Evolutionary conservation across 1,140 invertebrate genomes (phyloP).

Genomic region (Drosophila pallidifrons): DNA sequence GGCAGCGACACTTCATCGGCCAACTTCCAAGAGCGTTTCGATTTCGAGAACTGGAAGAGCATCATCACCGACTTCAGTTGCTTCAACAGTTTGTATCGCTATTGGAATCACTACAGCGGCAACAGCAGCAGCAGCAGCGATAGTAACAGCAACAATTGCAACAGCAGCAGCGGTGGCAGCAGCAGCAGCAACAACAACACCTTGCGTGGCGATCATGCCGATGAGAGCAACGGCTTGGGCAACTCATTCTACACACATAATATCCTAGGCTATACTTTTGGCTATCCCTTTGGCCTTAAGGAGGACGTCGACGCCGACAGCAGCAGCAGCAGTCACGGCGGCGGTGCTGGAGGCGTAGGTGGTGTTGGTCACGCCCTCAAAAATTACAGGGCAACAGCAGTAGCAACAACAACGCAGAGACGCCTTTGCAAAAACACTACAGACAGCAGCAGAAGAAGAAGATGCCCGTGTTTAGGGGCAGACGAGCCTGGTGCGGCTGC

Average conservation of each 20-base stretch:
- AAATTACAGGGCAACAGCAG: constrained; percentile 52
- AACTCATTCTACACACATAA: constrained; percentile 80
- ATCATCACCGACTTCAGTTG: constrained; percentile 78
- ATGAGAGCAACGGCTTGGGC: constrained; percentile 56
- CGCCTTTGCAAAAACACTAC: constrained; percentile 83
- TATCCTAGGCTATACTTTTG: constrained; percentile 83
- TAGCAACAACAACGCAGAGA: constrained; percentile 52
- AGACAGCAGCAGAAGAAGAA: constrained; percentile 82
- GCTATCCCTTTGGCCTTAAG: constrained; percentile 71
- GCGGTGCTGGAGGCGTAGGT: constrained; percentile 6
- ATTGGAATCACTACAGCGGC: constrained; percentile 69
- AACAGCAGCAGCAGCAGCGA: constrained; percentile 18
- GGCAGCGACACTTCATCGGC: constrained; percentile 77
- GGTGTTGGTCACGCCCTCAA: constrained; percentile 24
- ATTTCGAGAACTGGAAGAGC: constrained; percentile 78
- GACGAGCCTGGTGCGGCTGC: constrained; percentile 88
- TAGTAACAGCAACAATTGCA: constrained; percentile 5
- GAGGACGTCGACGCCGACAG: constrained; percentile 53
- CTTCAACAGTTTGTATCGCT: constrained; percentile 76
- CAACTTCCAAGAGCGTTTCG: constrained; percentile 81
- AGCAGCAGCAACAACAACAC: constrained; percentile 32
- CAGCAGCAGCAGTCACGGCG: constrained; percentile 22
- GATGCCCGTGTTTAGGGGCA: constrained; percentile 87
- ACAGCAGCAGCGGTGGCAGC: constrained; percentile 15
- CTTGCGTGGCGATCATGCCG: constrained; percentile 52